These are phyloP conservation scores for Pangasius sanitwongsei DNA, from an alignment of 2,797 vertebrate species.

Conservation along the genomic window DNA sequence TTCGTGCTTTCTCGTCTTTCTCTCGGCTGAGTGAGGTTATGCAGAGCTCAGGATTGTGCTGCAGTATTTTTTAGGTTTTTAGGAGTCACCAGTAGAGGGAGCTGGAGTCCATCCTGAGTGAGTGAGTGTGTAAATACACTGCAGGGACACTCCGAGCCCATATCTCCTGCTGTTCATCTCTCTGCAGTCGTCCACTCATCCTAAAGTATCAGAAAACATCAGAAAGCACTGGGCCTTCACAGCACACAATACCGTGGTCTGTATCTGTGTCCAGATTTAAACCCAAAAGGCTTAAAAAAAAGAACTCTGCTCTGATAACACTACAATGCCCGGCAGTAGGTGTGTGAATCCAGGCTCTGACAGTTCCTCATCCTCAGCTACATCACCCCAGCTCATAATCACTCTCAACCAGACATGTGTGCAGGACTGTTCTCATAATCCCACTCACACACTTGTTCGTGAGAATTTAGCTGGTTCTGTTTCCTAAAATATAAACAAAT, in stretches of 20 bases:
- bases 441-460: too few species aligned
- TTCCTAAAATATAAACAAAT: not conserved
- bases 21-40: not conserved
- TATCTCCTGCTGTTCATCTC: slow-evolving; percentile 41
- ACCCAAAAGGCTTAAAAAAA: not conserved
- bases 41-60: not conserved
- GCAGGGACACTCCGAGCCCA: slow-evolving; percentile 28
- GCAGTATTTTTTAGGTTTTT: not conserved
- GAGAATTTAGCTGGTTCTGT: not conserved
- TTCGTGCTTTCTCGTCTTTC: not conserved
- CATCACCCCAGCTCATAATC: not conserved
- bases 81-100: slow-evolving; percentile 73
- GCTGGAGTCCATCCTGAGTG: slow-evolving; percentile 62
- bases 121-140: slow-evolving; percentile 26
- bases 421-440: too few species aligned
- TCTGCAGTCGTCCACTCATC: slow-evolving; percentile 35
- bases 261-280: not conserved
- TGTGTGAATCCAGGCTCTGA: not conserved
- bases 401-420: too few species aligned
- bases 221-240: not conserved
- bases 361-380: not conserved
- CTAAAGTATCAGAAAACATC: not conserved
- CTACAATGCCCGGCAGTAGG: too few species aligned
- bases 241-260: not conserved
- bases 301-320: not conserved